A percentile compares a stretch with the other conserved stretches of the same genome.
These are phyloP conservation scores for Mormyrus hasselquistii DNA, from an alignment of 2,797 vertebrate genomes.

Conservation along the genomic window DNA sequence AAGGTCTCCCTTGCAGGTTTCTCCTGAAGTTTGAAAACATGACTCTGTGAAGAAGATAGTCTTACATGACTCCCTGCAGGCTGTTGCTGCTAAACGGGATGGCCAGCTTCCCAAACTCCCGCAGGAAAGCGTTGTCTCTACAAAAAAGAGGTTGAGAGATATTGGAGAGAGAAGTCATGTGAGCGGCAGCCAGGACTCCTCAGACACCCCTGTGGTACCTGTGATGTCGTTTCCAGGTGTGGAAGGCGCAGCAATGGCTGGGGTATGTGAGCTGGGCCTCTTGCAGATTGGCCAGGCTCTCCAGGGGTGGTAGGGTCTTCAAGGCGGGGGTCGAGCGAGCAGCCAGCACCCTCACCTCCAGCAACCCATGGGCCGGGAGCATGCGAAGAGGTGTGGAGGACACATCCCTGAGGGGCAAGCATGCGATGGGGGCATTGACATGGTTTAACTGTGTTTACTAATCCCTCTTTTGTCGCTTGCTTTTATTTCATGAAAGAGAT, in stretches of 20 bases:
- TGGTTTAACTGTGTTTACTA: background rate
- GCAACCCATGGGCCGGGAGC: slow-evolving; percentile 74
- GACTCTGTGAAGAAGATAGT: slow-evolving; percentile 1
- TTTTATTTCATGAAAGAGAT: background rate
- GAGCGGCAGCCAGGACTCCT: background rate
- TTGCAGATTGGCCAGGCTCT: slow-evolving; percentile 67
- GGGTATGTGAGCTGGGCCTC: slow-evolving; percentile 86
- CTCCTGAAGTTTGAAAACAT: background rate
- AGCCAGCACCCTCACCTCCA: slow-evolving; percentile 71
- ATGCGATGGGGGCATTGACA: too few relatives aligned
- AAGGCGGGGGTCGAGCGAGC: slow-evolving; percentile 72
- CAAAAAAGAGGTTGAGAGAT: background rate
- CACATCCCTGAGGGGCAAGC: slow-evolving; percentile 69
- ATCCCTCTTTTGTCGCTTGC: background rate
- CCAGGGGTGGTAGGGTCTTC: slow-evolving; percentile 84
- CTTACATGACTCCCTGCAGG: slow-evolving; percentile 50
- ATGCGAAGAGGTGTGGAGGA: slow-evolving; percentile 77
- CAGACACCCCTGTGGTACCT: slow-evolving; percentile 43
- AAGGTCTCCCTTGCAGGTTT: background rate
- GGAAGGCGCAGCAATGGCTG: slow-evolving; percentile 94
- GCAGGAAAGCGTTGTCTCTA: slow-evolving; percentile 48
- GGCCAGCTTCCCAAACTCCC: slow-evolving; percentile 49
- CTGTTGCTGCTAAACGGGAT: slow-evolving; percentile 46
- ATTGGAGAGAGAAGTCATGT: background rate
- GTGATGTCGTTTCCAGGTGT: slow-evolving; percentile 66